A percentile compares a stretch with the other conserved stretches of the same genome.
Conservation (phyloP, 2,888 invertebrate species). For the Cephus nigrinus region DNA sequence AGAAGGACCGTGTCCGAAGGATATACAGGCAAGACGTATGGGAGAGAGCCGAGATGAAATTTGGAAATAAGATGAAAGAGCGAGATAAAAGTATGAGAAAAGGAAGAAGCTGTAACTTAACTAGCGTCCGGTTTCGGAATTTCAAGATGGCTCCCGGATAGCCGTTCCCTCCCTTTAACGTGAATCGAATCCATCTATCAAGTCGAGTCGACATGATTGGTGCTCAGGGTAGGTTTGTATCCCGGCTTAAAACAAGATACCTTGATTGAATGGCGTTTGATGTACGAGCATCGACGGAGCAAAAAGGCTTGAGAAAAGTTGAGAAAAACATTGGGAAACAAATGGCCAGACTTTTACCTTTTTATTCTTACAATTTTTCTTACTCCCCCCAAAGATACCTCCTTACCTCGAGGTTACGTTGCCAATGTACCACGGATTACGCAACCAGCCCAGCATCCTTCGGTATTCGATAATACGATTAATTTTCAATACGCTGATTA, state of each 20-base stretch:
- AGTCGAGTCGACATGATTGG: constrained; percentile 51
- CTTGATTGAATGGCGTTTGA: constrained; percentile 58
- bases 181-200: constrained; percentile 58
- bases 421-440: no score
- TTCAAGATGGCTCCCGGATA: constrained; percentile 32
- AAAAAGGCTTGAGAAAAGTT: neutral
- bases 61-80: neutral
- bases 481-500: no score
- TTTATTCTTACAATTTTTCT: neutral
- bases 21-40: no score
- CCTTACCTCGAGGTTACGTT: neutral
- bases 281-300: constrained; percentile 38
- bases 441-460: neutral
- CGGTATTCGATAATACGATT: neutral
- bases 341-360: neutral
- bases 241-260: constrained; percentile 56
- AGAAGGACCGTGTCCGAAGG: no score
- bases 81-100: neutral
- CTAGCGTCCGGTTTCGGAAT: constrained; percentile 29
- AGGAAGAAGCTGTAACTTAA: neutral
- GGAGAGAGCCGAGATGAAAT: neutral
- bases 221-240: constrained; percentile 55
- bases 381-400: neutral
- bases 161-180: constrained; percentile 36
- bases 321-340: neutral